Percentiles rank a stretch among this genome's conserved stretches.
These are phyloP conservation scores for Coranthus polyacanthus DNA, from an alignment of 2,797 vertebrate genomes.

Conservation along the genomic window DNA sequence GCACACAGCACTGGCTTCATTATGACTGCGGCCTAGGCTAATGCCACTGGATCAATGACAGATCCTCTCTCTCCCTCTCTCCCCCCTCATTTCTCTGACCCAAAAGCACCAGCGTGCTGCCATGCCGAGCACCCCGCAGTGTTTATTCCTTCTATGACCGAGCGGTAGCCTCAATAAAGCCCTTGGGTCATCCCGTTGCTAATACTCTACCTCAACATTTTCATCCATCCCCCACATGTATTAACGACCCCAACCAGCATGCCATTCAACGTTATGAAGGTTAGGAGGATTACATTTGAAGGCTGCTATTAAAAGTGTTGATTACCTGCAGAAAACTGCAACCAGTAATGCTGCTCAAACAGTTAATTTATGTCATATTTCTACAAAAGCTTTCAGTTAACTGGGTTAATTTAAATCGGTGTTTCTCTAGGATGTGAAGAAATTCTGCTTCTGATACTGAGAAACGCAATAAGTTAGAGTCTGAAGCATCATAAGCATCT, in stretches of 20 bases:
- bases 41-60: constrained; percentile 78
- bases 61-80: constrained; percentile 44
- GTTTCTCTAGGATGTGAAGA: constrained; percentile 35
- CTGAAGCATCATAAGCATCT: constrained; percentile 54
- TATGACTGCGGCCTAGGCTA: constrained; percentile 67
- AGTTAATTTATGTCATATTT: constrained; percentile 49
- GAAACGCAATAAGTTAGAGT: constrained; percentile 54
- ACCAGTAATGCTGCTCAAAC: constrained; percentile 35
- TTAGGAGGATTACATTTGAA: constrained; percentile 55
- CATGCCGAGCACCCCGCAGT: constrained; percentile 59
- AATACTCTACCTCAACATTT: constrained; percentile 52
- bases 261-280: constrained; percentile 39
- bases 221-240: constrained; percentile 29
- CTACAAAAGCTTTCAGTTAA: constrained; percentile 35
- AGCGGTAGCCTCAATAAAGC: constrained; percentile 65
- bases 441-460: constrained; percentile 45
- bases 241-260: constrained; percentile 31
- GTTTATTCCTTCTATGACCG: constrained; percentile 64
- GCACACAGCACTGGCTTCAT: constrained; percentile 55
- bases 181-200: constrained; percentile 50
- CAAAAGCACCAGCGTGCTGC: constrained; percentile 61
- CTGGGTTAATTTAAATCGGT: constrained; percentile 34
- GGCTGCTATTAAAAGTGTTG: constrained; percentile 66
- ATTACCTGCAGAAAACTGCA: constrained; percentile 64
- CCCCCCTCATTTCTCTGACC: constrained; percentile 62